phyloP scores from a whole-genome alignment of 2,888 invertebrate species.

The Sturmia bella region DNA sequence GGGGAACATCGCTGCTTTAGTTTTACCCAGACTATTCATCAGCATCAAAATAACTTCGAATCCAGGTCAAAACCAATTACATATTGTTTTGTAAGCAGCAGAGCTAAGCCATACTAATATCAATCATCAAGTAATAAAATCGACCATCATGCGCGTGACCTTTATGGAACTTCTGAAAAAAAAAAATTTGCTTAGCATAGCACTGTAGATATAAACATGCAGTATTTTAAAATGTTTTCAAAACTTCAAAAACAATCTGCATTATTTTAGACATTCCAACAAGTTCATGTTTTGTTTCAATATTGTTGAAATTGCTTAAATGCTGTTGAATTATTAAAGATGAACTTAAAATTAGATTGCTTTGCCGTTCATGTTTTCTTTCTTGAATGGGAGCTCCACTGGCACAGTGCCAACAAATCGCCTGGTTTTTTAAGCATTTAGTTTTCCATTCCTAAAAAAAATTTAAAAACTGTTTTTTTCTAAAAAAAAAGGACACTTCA shows the following conservation, averaged over 20 bases:
- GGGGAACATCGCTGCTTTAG: too few relatives aligned
- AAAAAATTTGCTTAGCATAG: too few relatives aligned
- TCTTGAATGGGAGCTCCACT: constrained; percentile 48
- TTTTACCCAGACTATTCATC: too few relatives aligned
- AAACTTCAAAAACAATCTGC: not conserved
- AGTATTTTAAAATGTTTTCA: not conserved
- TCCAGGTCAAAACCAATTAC: too few relatives aligned
- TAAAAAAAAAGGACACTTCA: constrained; percentile 9
- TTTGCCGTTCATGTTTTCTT: constrained; percentile 36
- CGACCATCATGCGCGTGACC: too few relatives aligned
- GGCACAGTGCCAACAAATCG: constrained; percentile 52
- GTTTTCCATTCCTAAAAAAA: constrained; percentile 18
- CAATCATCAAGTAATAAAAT: too few relatives aligned
- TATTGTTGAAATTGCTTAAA: constrained; percentile 20
- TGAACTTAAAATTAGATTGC: constrained; percentile 41
- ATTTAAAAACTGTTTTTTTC: constrained; percentile 39
- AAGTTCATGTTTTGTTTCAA: constrained; percentile 15
- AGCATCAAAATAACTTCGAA: too few relatives aligned
- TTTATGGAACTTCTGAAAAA: too few relatives aligned
- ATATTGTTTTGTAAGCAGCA: too few relatives aligned
- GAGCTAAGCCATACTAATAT: too few relatives aligned
- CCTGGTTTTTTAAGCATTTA: constrained; percentile 8
- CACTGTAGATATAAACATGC: too few relatives aligned
- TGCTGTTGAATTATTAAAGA: constrained; percentile 47
- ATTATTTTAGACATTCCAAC: not conserved